Conservation (phyloP, 2,113 vertebrate genomes). For the Onychostruthus taczanowskii region DNA sequence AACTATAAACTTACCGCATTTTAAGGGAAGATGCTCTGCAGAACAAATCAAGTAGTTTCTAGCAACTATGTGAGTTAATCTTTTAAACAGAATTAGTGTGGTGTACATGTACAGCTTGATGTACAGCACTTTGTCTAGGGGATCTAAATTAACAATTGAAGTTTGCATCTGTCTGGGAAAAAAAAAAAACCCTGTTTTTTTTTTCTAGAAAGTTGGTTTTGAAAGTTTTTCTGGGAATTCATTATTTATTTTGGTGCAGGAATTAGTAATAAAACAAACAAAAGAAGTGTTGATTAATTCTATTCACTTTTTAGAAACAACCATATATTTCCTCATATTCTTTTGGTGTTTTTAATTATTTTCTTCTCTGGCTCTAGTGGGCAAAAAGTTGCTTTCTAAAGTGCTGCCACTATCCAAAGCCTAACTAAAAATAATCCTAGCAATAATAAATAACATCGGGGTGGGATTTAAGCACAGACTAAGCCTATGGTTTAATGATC, state of each 20-base stretch:
- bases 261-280: neutral
- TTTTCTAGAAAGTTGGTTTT: neutral
- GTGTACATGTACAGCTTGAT: neutral
- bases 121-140: neutral
- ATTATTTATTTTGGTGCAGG: neutral
- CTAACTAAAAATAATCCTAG: neutral
- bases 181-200: neutral
- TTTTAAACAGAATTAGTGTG: neutral
- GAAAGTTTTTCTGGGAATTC: neutral
- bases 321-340: neutral
- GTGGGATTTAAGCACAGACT: neutral
- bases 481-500: neutral
- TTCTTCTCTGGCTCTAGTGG: neutral
- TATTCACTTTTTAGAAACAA: neutral
- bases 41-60: neutral
- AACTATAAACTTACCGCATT: accelerated
- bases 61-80: neutral
- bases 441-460: neutral
- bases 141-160: neutral
- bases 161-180: neutral
- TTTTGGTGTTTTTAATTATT: neutral
- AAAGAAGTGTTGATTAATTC: neutral
- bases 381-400: neutral
- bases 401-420: neutral
- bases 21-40: neutral